These are phyloP conservation scores for Hycleus cichorii DNA, from an alignment of 1,140 invertebrate species.

Conservation along the genomic window DNA sequence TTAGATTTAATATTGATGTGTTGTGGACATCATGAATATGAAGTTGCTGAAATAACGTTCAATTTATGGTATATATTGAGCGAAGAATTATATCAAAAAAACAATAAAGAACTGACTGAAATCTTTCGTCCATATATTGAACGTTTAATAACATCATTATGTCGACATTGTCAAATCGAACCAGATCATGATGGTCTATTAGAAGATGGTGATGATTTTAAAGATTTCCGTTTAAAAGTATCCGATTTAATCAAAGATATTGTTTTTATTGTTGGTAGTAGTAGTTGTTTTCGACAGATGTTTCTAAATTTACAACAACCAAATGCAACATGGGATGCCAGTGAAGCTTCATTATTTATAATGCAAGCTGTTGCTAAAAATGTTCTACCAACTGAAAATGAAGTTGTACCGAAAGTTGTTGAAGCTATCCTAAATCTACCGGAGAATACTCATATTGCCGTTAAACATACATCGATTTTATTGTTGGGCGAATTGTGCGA, in stretches of 20 bases:
- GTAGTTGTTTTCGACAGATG: conserved; percentile 88
- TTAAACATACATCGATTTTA: conserved; percentile 80
- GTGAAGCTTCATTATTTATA: conserved; percentile 91
- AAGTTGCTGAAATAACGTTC: conserved; percentile 96
- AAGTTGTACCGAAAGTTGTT: conserved; percentile 87
- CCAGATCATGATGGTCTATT: conserved; percentile 83
- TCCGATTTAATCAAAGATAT: conserved; percentile 94
- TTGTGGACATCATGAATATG: conserved; percentile 95
- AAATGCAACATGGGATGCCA: conserved; percentile 78
- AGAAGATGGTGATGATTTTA: conserved; percentile 76
- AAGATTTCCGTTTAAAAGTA: conserved; percentile 84
- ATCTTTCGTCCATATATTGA: conserved; percentile 88
- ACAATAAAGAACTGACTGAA: conserved; percentile 67
- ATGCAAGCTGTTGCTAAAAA: conserved; percentile 95
- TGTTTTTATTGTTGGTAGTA: conserved; percentile 93
- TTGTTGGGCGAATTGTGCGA: conserved; percentile 89
- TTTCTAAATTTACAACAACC: conserved; percentile 62
- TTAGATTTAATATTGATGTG: conserved; percentile 86
- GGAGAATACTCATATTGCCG: conserved; percentile 75
- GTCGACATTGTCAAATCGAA: conserved; percentile 85
- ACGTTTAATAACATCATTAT: conserved; percentile 74
- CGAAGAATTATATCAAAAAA: conserved; percentile 86
- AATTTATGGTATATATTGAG: conserved; percentile 95
- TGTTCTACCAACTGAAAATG: conserved; percentile 89
- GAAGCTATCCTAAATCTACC: conserved; percentile 84